These are phyloP conservation scores for Spodoptera frugiperda DNA, from an alignment of 1,140 invertebrate genomes.

Conservation along the genomic window DNA sequence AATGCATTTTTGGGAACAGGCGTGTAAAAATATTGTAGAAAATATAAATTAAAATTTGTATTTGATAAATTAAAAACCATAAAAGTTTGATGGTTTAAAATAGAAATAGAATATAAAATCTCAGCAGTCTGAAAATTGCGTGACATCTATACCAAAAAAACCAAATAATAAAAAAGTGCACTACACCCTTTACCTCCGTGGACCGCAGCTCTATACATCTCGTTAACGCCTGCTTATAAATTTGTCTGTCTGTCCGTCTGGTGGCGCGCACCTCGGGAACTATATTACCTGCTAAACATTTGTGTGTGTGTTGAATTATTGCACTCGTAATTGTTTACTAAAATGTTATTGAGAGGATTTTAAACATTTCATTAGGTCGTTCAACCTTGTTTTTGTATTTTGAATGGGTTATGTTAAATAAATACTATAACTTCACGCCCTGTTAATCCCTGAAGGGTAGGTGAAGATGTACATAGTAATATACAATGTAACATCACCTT, in stretches of 20 bases:
- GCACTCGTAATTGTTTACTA: conserved; percentile 20
- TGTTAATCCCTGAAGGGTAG: neutral
- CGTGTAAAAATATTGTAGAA: too few relatives aligned
- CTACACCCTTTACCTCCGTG: conserved; percentile 5
- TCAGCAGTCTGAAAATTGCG: too few relatives aligned
- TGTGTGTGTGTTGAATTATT: conserved; percentile 20
- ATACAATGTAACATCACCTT: too few relatives aligned
- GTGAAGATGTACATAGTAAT: too few relatives aligned
- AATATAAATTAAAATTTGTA: too few relatives aligned
- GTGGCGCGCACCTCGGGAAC: conserved; percentile 26
- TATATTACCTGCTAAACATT: conserved; percentile 43
- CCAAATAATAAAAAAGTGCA: neutral
- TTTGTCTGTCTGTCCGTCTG: conserved; percentile 54
- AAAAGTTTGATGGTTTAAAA: too few relatives aligned
- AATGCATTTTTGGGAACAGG: too few relatives aligned
- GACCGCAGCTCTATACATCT: conserved; percentile 36
- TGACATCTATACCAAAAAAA: too few relatives aligned
- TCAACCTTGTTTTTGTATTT: conserved; percentile 17
- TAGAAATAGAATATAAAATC: too few relatives aligned
- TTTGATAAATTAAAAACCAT: too few relatives aligned
- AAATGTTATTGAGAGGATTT: conserved; percentile 31
- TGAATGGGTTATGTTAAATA: neutral
- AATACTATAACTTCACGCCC: neutral
- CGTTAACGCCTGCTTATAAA: conserved; percentile 54
- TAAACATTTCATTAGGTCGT: neutral